Base-by-base conservation (phyloP, 2,797 vertebrate genomes). In the Anguilla marmorata region DNA sequence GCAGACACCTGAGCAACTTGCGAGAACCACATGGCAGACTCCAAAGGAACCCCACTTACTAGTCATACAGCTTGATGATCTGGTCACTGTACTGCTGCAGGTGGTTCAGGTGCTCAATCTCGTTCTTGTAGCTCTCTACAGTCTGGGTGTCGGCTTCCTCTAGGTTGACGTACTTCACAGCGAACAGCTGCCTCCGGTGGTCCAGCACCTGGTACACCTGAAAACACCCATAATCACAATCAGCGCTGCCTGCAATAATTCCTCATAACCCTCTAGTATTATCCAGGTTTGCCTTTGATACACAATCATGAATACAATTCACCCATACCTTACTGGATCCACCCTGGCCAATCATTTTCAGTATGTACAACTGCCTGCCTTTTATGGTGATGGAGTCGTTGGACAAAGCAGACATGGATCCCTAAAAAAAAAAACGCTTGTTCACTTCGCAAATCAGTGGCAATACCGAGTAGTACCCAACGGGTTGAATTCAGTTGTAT, bases 161-260 rank as follows among this genome's bases (percentile, higher is more conserved):
- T 0, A 99, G 94, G 92, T 98, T 95, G 58, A 99, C 98, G 2
- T 97, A 97, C 91, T 99, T 99, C 91, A 99, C 95, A 37, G 98
- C 98, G 93, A 96, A 97, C 88, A 98, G 95, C 88, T 98, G 98
- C 89, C 97, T 99, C 93, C 97, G 98, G 58, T 97, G 96, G 94
- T 98, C 97, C 52, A 98, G 94, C 16, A 99, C 98, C 91, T 99
- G 98, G 93, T 97, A 99, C 7, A 99, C 98, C 98, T 99, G 69
- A 24, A 87, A 74, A 74, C 50, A 85, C 50, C 63, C 60, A 88
- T 63, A 74, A 72, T 72, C 69, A 14, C 7, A 16, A 21, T 41
- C 54, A 85, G 54, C 33, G n/a, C n/a, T 82, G 79, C 2, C 41
- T 48, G 21, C 3, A 48, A 82, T 19, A 19, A 24, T 8, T 82